Percentiles rank a stretch among this genome's conserved stretches.
phyloP scores from a whole-genome alignment of 2,888 invertebrate species.

The Stenodema calcarata region DNA sequence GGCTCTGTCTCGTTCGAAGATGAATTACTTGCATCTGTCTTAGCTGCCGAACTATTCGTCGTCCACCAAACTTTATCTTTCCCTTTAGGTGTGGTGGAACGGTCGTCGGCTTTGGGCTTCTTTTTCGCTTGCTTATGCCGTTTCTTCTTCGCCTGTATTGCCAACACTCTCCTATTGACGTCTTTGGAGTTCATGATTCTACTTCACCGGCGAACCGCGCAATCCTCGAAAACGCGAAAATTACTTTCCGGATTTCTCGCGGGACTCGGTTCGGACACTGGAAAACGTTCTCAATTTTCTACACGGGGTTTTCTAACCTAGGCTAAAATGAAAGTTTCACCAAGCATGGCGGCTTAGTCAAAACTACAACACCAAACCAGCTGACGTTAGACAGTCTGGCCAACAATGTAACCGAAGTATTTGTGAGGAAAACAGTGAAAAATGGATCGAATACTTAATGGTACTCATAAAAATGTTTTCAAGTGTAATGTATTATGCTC shows the following conservation, averaged over 20 bases:
- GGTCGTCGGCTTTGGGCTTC: slow-evolving; percentile 63
- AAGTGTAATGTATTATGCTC: too few species aligned
- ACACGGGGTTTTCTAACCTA: slow-evolving; percentile 35
- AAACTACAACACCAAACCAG: slow-evolving; percentile 45
- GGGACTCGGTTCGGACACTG: background rate
- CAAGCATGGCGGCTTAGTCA: slow-evolving; percentile 44
- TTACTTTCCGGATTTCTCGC: background rate
- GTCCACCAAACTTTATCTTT: slow-evolving; percentile 38
- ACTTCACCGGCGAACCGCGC: background rate
- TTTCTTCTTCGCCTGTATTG: slow-evolving; percentile 91
- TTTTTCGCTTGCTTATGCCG: slow-evolving; percentile 87
- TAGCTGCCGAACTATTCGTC: slow-evolving; percentile 45
- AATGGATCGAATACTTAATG: background rate
- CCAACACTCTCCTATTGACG: slow-evolving; percentile 88
- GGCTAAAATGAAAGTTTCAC: slow-evolving; percentile 22
- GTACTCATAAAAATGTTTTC: too few species aligned
- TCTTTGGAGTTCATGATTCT: slow-evolving; percentile 66
- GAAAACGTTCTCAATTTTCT: background rate
- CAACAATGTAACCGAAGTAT: background rate
- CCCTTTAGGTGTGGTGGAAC: slow-evolving; percentile 56
- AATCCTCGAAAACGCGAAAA: background rate
- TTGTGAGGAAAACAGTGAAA: background rate
- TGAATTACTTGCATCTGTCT: slow-evolving; percentile 57
- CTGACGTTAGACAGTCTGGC: background rate
- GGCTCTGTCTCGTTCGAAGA: slow-evolving; percentile 77